Conservation (phyloP, 2,797 vertebrate species). For the Thunnus albacares region DNA sequence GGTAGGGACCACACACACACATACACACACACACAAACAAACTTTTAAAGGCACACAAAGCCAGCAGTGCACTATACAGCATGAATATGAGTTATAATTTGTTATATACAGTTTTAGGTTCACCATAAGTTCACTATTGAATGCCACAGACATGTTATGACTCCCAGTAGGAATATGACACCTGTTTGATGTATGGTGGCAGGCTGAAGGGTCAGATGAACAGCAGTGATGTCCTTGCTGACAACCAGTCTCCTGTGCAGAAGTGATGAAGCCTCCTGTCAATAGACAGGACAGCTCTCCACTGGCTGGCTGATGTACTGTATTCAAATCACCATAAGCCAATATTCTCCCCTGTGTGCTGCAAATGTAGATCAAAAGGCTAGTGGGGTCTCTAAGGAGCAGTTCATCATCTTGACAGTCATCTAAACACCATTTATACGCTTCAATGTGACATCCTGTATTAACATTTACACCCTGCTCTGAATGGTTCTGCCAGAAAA, state of each 20-base stretch:
- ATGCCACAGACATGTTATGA: neutral
- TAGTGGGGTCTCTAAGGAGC: constrained; percentile 51
- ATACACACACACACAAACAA: neutral
- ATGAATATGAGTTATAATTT: neutral
- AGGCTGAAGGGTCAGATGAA: constrained; percentile 37
- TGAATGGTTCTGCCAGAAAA: neutral
- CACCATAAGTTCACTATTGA: neutral
- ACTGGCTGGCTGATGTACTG: constrained; percentile 31
- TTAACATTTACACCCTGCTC: constrained; percentile 35
- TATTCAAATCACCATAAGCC: constrained; percentile 52
- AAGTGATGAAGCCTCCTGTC: constrained; percentile 54
- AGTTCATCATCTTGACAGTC: constrained; percentile 72
- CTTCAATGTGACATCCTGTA: constrained; percentile 42
- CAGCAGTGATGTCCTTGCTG: constrained; percentile 25
- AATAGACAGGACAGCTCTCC: constrained; percentile 40
- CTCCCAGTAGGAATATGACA: neutral
- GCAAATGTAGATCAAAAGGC: constrained; percentile 58
- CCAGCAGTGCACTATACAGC: too few species aligned
- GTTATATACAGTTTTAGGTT: neutral
- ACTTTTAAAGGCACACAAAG: too few species aligned
- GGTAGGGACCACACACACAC: constrained; percentile 76
- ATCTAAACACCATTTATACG: constrained; percentile 66
- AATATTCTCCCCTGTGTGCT: constrained; percentile 38
- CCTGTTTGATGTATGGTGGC: constrained; percentile 32
- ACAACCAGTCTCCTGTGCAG: constrained; percentile 38